A percentile compares a stretch with the other conserved stretches of the same genome.
phyloP scores from a whole-genome alignment of 2,797 vertebrate genomes.

The Cygnus olor region DNA sequence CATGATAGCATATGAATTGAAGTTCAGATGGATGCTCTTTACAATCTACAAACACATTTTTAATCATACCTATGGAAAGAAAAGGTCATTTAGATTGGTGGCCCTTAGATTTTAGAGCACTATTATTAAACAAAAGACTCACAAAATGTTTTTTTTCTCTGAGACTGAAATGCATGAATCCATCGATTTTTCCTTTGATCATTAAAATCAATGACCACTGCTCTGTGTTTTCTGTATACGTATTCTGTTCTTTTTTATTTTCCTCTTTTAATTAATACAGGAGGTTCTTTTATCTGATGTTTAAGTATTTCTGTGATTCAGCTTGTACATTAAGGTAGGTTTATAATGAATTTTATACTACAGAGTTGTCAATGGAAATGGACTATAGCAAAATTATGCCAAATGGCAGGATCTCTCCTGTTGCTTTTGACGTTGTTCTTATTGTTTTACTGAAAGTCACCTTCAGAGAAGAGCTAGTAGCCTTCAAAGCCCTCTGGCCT shows the following conservation, averaged over 20 bases:
- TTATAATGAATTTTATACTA: background rate
- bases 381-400: background rate
- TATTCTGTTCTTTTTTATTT: background rate
- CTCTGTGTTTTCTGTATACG: background rate
- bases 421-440: background rate
- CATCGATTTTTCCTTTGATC: conserved; percentile 17
- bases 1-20: background rate
- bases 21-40: background rate
- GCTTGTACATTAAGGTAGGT: background rate
- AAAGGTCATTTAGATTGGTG: background rate
- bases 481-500: background rate
- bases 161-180: conserved; percentile 18
- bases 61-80: background rate
- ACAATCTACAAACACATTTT: background rate
- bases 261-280: background rate
- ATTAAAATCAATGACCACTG: conserved; percentile 19
- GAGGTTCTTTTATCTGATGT: background rate
- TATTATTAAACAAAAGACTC: background rate
- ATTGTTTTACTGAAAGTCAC: background rate
- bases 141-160: background rate
- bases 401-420: background rate
- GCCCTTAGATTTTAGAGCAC: conserved; percentile 16
- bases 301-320: background rate
- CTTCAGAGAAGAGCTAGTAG: background rate
- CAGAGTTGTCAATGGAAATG: background rate